Evolutionary conservation across 2,113 vertebrate species (phyloP), one percentile per base, ranked within the genome.

Genomic region (Salminus brasiliensis): DNA sequence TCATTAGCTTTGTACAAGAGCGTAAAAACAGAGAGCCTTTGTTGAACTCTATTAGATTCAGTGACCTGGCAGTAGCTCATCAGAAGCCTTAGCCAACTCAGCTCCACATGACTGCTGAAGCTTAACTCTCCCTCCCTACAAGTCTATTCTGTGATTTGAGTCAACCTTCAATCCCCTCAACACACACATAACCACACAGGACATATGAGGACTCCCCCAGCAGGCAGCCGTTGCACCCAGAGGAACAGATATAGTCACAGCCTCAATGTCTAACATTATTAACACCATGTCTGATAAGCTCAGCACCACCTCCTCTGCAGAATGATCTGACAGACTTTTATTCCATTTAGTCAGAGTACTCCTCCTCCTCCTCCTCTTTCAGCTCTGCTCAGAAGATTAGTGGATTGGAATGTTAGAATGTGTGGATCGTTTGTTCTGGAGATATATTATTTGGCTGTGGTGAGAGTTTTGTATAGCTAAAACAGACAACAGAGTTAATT

Each of bases 61-160:
- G 49, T 84, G 69, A 74, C 66, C 78, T 76, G 60, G 73, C 63
- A 67, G 41, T 57, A 76, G 71, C 49, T 81, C 57, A 81, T 81
- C 75, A 78, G 75, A 81, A 71, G 55, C 49, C 77, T 78, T 47
- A 63, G 74, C 83, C 83, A 74, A 27, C 75, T 78, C 79, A 63
- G 75, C 47, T 65, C 34, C 72, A 77, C 83, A 78, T 81, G 83
- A 84, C 65, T 78, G 63, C 74, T 73, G 75, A 45, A 74, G 79
- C 69, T 75, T 27, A 53, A 55, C 78, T 74, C 39, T 39, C 70
- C 30, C 71, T 60, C 29, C 70, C 59, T 59, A 78, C 57, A 62
- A 23, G 7, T 23, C 39, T 72, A 47, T 53, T n/a, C 41, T 52
- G 27, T 32, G 62, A 78, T 62, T 15, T 70, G 57, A 79, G 39